phyloP scores from a whole-genome alignment of 1,140 invertebrate genomes.

The Drosophila seguyi region DNA sequence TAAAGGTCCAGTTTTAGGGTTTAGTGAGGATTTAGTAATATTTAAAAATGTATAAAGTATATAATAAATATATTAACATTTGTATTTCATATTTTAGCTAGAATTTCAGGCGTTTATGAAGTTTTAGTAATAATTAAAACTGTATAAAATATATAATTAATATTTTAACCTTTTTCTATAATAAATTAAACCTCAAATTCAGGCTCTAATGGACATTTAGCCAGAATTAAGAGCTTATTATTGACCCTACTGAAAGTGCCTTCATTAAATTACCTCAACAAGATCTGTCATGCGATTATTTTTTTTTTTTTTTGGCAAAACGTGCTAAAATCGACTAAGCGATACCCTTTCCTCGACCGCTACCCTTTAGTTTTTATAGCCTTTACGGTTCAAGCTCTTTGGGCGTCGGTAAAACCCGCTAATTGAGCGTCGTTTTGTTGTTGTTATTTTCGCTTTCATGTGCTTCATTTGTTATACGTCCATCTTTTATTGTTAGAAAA shows the following conservation, averaged over 20 bases:
- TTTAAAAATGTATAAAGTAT: too few relatives aligned
- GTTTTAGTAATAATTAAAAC: too few relatives aligned
- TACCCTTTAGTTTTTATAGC: slow-evolving; percentile 11
- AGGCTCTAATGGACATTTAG: neutral
- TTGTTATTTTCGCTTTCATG: slow-evolving; percentile 22
- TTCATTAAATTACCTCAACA: neutral
- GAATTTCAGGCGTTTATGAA: too few relatives aligned
- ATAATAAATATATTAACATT: too few relatives aligned
- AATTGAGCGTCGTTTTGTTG: slow-evolving; percentile 61
- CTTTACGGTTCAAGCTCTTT: slow-evolving; percentile 9
- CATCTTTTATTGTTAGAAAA: slow-evolving; percentile 67
- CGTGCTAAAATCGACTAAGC: neutral
- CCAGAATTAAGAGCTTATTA: neutral
- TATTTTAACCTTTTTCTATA: neutral
- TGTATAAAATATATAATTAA: neutral
- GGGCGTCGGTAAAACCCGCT: slow-evolving; percentile 45
- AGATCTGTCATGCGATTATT: neutral
- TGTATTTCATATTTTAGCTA: too few relatives aligned
- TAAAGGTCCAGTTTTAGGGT: too few relatives aligned
- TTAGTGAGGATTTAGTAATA: too few relatives aligned
- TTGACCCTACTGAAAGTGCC: neutral
- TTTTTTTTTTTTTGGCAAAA: too few relatives aligned
- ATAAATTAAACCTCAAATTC: neutral
- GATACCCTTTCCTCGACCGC: neutral
- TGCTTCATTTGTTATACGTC: slow-evolving; percentile 38